Base-by-base conservation (phyloP, 2,888 invertebrate species). In the Cremastinae sp. region DNA sequence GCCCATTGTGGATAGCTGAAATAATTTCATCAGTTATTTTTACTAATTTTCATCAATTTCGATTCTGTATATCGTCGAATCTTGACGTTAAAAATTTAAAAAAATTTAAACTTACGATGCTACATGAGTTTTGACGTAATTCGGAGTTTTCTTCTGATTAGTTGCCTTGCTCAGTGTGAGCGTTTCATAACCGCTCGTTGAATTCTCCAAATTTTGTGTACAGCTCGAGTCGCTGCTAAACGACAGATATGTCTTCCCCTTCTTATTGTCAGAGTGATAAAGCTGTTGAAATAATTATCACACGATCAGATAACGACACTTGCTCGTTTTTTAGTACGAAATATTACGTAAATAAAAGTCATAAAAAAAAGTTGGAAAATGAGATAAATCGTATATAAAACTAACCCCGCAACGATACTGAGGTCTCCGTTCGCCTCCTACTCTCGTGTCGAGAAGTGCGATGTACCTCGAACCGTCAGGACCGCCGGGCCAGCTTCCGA, bases 141-240 rank as follows among this genome's bases (percentile, higher is more conserved):
- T 79, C 1, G 89, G 89, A 82, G 88, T 86, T 62, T 82, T 85
- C 74, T 87, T 88, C 51, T 86, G 86, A 78, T 86, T 89, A n/a
- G 85, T 84, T 1, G 86, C 83, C 79, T 87, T 88, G 69, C 84
- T 91, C 14, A 94, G 88, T 1, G 91, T 88, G 47, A 93, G 87
- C 0, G 91, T 92, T 85, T 94, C 93, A 81, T 91, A 92, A 34
- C 93, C 93, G 62, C 87, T 90, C 7, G 91, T 91, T 1, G 93
- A 90, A 81, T 91, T 92, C 38, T 90, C 85, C 28, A 93, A 89
- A 81, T 92, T 91, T 59, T 91, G 91, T 4, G 89, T 90, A 82
- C 94, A 94, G 38, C 93, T 93, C 2, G 93, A 93, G 84, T 94
- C 94, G 68, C 92, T 92, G 80, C 93, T 93, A 69, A 94, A 90